These are phyloP conservation scores for Enteromius radiatus DNA, from an alignment of 2,797 vertebrate genomes.

Conservation along the genomic window DNA sequence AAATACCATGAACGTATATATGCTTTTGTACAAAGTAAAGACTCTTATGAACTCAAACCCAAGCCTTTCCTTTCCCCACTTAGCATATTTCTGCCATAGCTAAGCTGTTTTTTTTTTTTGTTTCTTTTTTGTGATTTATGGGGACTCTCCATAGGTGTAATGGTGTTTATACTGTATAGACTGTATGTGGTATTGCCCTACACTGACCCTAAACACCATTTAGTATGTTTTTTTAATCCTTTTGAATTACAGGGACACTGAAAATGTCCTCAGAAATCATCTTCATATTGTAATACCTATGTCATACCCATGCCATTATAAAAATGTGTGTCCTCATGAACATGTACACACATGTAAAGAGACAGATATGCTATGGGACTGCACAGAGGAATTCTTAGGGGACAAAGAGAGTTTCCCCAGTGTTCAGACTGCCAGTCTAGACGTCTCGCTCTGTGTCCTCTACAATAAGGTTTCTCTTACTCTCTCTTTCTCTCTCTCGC, in stretches of 20 bases:
- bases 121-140: no score
- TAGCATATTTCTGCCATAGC: neutral
- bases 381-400: conserved; percentile 23
- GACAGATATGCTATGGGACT: neutral
- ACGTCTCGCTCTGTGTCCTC: conserved; percentile 55
- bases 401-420: neutral
- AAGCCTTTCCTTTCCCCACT: neutral
- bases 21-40: neutral
- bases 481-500: conserved; percentile 62
- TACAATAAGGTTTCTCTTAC: conserved; percentile 61
- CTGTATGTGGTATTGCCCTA: no score
- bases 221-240: no score
- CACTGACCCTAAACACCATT: no score
- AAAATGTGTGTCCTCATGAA: no score
- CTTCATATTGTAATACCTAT: no score
- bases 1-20: neutral
- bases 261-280: no score
- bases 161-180: no score
- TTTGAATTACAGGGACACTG: no score
- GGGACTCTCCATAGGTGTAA: no score
- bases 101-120: no score
- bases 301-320: no score
- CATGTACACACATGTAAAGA: neutral
- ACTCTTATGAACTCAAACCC: neutral
- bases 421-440: conserved; percentile 42